Base-by-base conservation (phyloP, 2,797 vertebrate species). In the Champsocephalus esox region DNA sequence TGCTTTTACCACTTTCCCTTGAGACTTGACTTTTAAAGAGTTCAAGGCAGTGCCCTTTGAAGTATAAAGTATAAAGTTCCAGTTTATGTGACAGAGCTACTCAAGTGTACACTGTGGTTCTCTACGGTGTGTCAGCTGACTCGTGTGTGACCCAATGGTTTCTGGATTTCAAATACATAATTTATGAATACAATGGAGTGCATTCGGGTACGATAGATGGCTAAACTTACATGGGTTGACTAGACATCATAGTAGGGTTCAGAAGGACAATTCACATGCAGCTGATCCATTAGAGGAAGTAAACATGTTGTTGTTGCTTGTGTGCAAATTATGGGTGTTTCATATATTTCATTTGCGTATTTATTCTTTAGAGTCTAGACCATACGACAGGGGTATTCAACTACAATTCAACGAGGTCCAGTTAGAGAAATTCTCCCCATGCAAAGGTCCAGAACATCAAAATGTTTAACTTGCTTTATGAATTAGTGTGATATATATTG, bases 21-120 rank as follows among this genome's bases (percentile, higher is more conserved):
- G 72, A 89, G 86, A 66, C 79, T 76, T 80, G 84, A 82, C 84
- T 84, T 93, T 90, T 82, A 77, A 81, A 78, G 78, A 83, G 84
- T 85, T 90, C 81, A 89, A 66, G 5, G 62, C 72, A 45, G 49
- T 79, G 70, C 57, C 72, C 80, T 83, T 82, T 85, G 59, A 86
- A 85, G 62, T 71, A 79, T 78, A 57, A 80, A 81, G 67, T 80
- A 69, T 81, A 68, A 81, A 67, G 60, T 74, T 81, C 63, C 60
- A 78, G 80, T 83, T 85, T 73, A 75, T 77, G 77, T 77, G 71
- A 56, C 78, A 66, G 38, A 69, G 72, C 66, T 73, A 49, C 77
- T 82, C 68, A 62, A 66, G 67, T 79, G 78, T 63, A 81, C 52
- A 72, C 66, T 46, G 50, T 14, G 28, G 72, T 38, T 21, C 41